A percentile compares a stretch with the other conserved stretches of the same genome.
These are phyloP conservation scores for Bubalus kerabau DNA, from an alignment of 2,113 vertebrate species.

Conservation along the genomic window DNA sequence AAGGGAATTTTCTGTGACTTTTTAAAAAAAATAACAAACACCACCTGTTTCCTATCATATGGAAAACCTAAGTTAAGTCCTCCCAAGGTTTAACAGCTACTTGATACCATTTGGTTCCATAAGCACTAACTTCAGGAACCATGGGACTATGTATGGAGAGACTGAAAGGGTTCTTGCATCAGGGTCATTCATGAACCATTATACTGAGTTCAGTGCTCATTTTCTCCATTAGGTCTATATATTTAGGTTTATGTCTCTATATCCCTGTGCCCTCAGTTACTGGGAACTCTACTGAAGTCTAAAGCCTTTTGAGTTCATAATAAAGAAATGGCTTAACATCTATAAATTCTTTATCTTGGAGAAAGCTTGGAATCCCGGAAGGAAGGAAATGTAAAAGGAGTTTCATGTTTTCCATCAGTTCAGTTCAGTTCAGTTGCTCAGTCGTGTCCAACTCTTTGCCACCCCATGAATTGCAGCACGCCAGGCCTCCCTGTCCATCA, in stretches of 20 bases:
- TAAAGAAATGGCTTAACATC: neutral
- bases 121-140: neutral
- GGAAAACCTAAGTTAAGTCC: neutral
- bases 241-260: neutral
- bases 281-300: neutral
- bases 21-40: neutral
- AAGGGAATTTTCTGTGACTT: neutral
- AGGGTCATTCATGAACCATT: neutral
- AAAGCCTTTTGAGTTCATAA: neutral
- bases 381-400: neutral
- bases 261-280: neutral
- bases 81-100: neutral
- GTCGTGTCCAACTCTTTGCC: no score
- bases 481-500: no score
- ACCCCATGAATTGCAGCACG: no score
- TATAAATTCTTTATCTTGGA: neutral
- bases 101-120: neutral
- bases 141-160: neutral
- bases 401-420: slow-evolving; percentile 3
- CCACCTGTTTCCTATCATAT: neutral
- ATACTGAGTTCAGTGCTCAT: neutral
- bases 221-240: neutral
- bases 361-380: neutral
- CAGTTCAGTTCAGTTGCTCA: no score
- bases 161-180: neutral